A percentile compares a stretch with the other conserved stretches of the same genome.
phyloP scores from a whole-genome alignment of 2,113 vertebrate genomes.

The Candoia aspera region DNA sequence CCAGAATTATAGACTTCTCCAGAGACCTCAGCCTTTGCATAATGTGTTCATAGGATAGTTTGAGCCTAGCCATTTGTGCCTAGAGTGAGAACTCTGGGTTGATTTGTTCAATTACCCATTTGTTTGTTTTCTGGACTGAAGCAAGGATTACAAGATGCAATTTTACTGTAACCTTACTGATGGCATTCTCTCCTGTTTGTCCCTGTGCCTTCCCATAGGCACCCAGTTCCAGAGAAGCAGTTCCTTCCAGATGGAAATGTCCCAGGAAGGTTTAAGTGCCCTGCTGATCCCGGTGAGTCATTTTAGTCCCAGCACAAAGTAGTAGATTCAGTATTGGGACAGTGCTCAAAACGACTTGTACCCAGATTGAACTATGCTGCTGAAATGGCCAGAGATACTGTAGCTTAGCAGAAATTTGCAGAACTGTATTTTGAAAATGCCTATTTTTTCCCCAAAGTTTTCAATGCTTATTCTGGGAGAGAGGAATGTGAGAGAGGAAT shows the following conservation, averaged over 20 bases:
- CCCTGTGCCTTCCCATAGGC: constrained; percentile 42
- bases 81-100: background rate
- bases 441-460: background rate
- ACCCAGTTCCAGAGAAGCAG: constrained; percentile 53
- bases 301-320: too few species aligned
- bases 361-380: background rate
- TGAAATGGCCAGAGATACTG: background rate
- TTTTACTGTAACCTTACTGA: background rate
- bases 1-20: too few species aligned
- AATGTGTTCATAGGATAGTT: too few species aligned
- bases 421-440: background rate
- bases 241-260: constrained; percentile 72
- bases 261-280: constrained; percentile 73
- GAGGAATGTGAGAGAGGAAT: background rate
- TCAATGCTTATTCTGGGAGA: background rate
- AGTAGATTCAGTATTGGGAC: background rate
- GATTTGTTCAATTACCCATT: background rate
- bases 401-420: background rate
- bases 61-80: background rate
- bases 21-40: too few species aligned
- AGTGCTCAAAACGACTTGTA: background rate
- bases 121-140: background rate
- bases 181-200: background rate
- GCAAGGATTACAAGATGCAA: background rate
- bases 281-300: constrained; percentile 54